A percentile compares a stretch with the other conserved stretches of the same genome.
These are phyloP conservation scores for Dromius quadrimaculatus DNA, from an alignment of 2,888 invertebrate genomes.

Conservation along the genomic window DNA sequence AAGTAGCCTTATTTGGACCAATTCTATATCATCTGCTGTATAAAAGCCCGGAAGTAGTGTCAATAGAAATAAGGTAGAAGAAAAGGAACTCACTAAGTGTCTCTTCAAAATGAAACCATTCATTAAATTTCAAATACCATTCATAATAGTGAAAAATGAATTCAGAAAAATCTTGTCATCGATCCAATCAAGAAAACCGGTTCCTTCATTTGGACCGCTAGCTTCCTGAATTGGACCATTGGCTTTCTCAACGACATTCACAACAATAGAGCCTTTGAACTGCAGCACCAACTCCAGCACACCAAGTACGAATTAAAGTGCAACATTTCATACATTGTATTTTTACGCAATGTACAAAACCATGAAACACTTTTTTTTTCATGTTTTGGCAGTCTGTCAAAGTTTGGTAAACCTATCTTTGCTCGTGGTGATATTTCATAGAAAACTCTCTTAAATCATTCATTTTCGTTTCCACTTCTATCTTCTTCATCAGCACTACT, in stretches of 20 bases:
- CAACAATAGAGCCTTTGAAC: conserved; percentile 48
- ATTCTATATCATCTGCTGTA: conserved; percentile 45
- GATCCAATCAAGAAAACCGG: conserved; percentile 50
- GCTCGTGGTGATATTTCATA: conserved; percentile 48
- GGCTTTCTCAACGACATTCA: conserved; percentile 49
- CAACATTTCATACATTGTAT: conserved; percentile 48
- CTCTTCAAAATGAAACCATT: conserved; percentile 50
- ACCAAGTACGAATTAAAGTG: conserved; percentile 44
- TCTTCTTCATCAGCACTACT: conserved; percentile 14
- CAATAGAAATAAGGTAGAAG: conserved; percentile 51
- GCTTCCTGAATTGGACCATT: conserved; percentile 47
- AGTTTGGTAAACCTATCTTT: conserved; percentile 11
- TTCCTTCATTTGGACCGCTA: conserved; percentile 50
- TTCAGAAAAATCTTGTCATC: conserved; percentile 44
- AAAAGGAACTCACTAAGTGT: conserved; percentile 47
- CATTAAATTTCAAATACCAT: conserved; percentile 48
- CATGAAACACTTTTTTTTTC: conserved; percentile 13
- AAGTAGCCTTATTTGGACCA: conserved; percentile 51
- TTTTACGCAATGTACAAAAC: conserved; percentile 25
- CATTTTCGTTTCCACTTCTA: not conserved
- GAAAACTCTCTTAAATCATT: conserved; percentile 18
- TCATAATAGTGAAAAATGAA: conserved; percentile 45
- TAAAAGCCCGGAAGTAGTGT: conserved; percentile 38
- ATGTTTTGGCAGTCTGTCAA: conserved; percentile 2
- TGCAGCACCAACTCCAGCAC: conserved; percentile 51